Conservation (phyloP, 2,113 vertebrate genomes). For the Ramphastos sulfuratus region DNA sequence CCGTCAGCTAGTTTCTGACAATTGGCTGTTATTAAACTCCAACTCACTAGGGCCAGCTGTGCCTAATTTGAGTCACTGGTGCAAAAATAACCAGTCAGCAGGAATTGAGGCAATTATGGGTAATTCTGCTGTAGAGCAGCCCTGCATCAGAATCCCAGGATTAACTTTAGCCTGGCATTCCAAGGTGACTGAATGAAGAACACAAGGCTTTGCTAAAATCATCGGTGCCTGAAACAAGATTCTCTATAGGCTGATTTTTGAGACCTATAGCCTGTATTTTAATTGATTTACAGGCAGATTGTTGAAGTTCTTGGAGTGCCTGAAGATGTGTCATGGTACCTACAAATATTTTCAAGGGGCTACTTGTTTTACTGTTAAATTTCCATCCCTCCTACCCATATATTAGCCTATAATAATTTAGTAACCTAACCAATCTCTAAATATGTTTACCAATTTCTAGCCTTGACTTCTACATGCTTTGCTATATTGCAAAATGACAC, state of each 20-base stretch:
- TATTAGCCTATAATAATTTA: background rate
- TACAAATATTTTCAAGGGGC: background rate
- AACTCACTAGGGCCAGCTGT: constrained; percentile 43
- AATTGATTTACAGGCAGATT: background rate
- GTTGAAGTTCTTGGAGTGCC: background rate
- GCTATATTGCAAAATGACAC: background rate
- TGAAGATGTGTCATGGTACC: background rate
- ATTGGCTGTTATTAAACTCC: constrained; percentile 64
- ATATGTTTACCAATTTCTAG: background rate
- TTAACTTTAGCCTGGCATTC: constrained; percentile 47
- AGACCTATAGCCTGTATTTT: background rate
- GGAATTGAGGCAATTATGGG: constrained; percentile 63
- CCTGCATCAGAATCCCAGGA: constrained; percentile 56
- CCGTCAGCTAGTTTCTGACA: constrained; percentile 60
- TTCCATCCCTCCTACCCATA: background rate
- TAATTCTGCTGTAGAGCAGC: constrained; percentile 49
- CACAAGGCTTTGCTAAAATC: background rate
- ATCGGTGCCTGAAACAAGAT: background rate
- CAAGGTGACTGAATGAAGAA: constrained; percentile 46
- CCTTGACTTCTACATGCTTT: background rate
- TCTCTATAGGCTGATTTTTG: background rate
- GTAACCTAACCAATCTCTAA: background rate
- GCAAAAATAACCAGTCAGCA: constrained; percentile 65
- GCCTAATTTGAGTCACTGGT: constrained; percentile 64
- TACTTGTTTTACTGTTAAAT: background rate